Conservation (phyloP, 2,113 vertebrate genomes). For the Puffinus mauretanicus region DNA sequence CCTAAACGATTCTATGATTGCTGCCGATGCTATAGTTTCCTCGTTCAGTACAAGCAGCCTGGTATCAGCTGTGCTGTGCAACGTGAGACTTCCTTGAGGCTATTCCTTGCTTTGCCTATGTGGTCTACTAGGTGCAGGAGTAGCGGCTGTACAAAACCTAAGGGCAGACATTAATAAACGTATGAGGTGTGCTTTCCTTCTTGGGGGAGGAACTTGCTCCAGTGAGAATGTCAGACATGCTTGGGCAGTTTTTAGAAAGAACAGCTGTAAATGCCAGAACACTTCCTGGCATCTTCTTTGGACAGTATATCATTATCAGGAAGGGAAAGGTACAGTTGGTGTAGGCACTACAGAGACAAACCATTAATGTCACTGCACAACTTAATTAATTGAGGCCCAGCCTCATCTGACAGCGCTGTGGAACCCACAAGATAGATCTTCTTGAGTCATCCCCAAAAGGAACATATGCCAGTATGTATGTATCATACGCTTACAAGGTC, state of each 20-base stretch:
- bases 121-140: neutral
- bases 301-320: neutral
- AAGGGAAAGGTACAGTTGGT: neutral
- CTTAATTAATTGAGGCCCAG: neutral
- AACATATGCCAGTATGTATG: neutral
- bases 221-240: neutral
- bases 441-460: neutral
- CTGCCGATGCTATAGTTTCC: neutral
- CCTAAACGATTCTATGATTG: neutral
- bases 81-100: neutral
- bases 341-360: neutral
- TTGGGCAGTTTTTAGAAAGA: neutral
- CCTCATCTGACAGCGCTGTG: neutral
- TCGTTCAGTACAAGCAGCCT: neutral
- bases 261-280: neutral
- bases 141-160: neutral
- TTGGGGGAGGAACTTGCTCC: neutral
- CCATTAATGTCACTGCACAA: neutral
- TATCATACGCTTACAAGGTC: neutral
- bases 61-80: neutral
- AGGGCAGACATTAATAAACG: neutral
- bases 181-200: neutral
- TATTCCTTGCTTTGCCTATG: neutral
- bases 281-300: neutral
- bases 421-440: neutral